These are phyloP conservation scores for Etheostoma nigrum DNA, from an alignment of 2,797 vertebrate species.

Conservation along the genomic window DNA sequence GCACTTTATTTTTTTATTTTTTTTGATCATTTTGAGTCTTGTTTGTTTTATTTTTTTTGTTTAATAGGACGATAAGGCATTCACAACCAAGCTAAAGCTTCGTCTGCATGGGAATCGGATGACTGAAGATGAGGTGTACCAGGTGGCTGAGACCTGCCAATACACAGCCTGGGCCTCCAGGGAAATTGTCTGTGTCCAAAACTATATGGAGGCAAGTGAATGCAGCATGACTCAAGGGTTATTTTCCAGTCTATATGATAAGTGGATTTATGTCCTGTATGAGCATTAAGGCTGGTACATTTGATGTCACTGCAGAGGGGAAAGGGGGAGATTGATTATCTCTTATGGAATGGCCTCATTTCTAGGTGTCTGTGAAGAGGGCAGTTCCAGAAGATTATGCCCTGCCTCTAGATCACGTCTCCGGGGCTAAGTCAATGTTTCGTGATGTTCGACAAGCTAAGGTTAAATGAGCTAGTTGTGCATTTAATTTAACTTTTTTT, in stretches of 20 bases:
- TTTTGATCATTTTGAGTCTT: not conserved
- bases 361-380: constrained; percentile 78
- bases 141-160: constrained; percentile 77
- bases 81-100: constrained; percentile 73
- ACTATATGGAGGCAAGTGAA: constrained; percentile 86
- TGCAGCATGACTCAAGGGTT: constrained; percentile 1
- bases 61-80: constrained; percentile 79
- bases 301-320: constrained; percentile 16
- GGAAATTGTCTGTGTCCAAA: constrained; percentile 82
- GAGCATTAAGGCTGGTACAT: constrained; percentile 37
- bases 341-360: constrained; percentile 22
- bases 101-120: constrained; percentile 53
- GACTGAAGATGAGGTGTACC: constrained; percentile 60
- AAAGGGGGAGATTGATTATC: constrained; percentile 22
- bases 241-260: constrained; percentile 21
- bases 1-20: not conserved
- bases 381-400: constrained; percentile 46
- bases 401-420: constrained; percentile 20
- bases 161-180: constrained; percentile 76
- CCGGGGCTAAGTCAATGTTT: not conserved
- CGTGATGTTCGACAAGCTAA: constrained; percentile 21
- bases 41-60: not conserved
- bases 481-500: not conserved
- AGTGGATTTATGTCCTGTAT: constrained; percentile 3
- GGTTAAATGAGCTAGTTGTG: constrained; percentile 37